Conservation (phyloP, 2,888 invertebrate genomes). For the Heliothis peltigera region DNA sequence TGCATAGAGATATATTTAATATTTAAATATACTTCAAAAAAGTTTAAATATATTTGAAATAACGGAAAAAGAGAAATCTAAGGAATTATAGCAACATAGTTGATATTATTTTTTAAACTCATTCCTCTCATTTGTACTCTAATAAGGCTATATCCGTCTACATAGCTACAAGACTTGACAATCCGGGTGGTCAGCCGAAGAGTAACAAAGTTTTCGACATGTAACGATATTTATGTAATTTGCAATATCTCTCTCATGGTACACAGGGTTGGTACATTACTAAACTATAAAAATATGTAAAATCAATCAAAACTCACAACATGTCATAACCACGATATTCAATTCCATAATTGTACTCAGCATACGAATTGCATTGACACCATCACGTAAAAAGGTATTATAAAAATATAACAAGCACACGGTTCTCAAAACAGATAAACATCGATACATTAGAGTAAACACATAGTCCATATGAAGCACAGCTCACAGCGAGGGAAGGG, state of each 20-base stretch:
- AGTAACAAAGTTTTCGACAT: conserved; percentile 3
- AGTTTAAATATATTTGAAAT: conserved; percentile 22
- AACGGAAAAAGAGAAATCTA: conserved; percentile 1
- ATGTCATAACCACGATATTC: conserved; percentile 45
- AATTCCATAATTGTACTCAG: conserved; percentile 57
- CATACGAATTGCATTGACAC: conserved; percentile 41
- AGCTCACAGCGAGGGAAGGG: conserved; percentile 33
- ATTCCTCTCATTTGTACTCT: conserved; percentile 39
- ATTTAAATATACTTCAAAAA: conserved; percentile 41
- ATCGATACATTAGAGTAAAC: conserved; percentile 49
- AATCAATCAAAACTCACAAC: conserved; percentile 51
- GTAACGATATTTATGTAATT: conserved; percentile 30
- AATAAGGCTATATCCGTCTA: conserved; percentile 30
- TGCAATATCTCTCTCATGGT: conserved; percentile 38
- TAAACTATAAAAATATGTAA: conserved; percentile 41
- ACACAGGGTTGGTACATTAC: conserved; percentile 30
- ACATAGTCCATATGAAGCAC: conserved; percentile 65
- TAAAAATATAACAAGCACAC: conserved; percentile 63
- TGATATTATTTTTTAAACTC: conserved; percentile 17
- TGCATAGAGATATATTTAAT: conserved; percentile 56
- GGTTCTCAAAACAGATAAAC: conserved; percentile 45
- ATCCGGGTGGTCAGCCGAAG: conserved; percentile 1
- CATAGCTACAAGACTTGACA: conserved; percentile 12
- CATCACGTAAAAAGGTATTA: conserved; percentile 54
- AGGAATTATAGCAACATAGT: conserved; percentile 11